A percentile compares a stretch with the other conserved stretches of the same genome.
These are phyloP conservation scores for Natrix natrix DNA, from an alignment of 2,797 vertebrate genomes.

Conservation along the genomic window DNA sequence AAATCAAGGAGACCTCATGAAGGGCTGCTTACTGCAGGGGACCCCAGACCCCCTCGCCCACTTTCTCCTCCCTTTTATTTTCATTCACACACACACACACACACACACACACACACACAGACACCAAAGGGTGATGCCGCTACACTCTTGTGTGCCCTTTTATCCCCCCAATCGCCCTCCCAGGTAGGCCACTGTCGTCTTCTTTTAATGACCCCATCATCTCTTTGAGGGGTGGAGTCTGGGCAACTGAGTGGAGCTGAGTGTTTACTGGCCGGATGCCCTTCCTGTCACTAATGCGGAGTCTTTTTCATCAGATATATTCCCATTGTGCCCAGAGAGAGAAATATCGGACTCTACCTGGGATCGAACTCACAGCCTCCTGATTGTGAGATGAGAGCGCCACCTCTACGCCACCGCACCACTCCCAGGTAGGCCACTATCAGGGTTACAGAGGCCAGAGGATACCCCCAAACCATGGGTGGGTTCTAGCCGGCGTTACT, in stretches of 20 bases:
- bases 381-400: no score
- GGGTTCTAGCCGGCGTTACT: no score
- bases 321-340: no score
- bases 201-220: background rate
- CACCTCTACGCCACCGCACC: no score
- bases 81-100: background rate
- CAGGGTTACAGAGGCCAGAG: background rate
- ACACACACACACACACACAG: no score
- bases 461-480: background rate
- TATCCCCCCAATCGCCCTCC: background rate
- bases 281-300: fast-evolving
- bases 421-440: no score
- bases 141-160: background rate
- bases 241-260: background rate
- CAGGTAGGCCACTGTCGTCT: background rate
- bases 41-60: no score
- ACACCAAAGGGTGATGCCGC: background rate
- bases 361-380: no score
- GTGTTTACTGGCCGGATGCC: background rate
- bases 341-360: no score
- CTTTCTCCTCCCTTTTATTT: background rate
- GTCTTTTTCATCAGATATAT: no score
- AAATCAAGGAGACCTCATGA: background rate
- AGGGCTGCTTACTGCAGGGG: no score
- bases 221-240: background rate